Evolutionary conservation across 2,113 vertebrate species (phyloP).

Genomic region (Myodes glareolus): DNA sequence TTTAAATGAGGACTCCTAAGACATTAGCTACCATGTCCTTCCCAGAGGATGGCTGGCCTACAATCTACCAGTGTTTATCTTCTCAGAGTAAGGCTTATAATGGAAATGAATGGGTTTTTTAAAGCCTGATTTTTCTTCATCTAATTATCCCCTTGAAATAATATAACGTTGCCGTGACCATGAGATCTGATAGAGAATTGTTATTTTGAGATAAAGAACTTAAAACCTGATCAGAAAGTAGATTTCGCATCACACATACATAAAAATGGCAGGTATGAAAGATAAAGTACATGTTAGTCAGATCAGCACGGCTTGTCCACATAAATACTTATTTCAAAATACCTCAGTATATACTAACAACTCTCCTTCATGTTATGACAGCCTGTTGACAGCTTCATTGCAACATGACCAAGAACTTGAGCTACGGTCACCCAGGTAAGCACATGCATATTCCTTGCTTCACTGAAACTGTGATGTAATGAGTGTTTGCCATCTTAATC

Average conservation of each 20-base stretch:
- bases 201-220: neutral
- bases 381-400: neutral
- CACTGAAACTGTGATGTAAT: neutral
- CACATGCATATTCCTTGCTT: neutral
- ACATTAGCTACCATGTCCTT: neutral
- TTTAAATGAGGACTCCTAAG: neutral
- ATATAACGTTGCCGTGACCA: neutral
- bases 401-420: neutral
- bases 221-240: conserved; percentile 6
- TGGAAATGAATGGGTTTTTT: neutral
- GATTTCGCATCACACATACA: neutral
- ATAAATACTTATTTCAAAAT: neutral
- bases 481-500: neutral
- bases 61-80: neutral
- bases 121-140: neutral
- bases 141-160: neutral
- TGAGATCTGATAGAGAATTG: neutral
- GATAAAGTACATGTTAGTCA: neutral
- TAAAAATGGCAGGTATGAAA: neutral
- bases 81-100: neutral
- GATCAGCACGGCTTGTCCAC: neutral
- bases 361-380: neutral
- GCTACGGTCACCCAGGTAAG: neutral
- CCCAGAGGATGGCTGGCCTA: neutral
- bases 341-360: neutral